These are phyloP conservation scores for Laterallus jamaicensis DNA, from an alignment of 2,113 vertebrate genomes.

Conservation along the genomic window DNA sequence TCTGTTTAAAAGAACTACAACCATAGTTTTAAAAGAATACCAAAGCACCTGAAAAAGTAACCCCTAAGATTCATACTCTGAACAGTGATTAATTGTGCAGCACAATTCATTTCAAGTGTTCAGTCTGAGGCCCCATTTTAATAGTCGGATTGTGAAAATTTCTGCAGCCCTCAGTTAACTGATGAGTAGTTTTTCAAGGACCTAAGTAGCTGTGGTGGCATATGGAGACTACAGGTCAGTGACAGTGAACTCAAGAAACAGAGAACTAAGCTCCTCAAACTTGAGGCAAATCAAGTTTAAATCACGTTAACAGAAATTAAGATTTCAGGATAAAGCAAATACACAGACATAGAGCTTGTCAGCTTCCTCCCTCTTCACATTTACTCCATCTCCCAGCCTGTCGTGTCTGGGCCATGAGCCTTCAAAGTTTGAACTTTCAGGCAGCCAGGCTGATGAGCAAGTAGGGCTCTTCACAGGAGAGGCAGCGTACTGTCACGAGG, in stretches of 20 bases:
- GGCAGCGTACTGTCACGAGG: neutral
- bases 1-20: neutral
- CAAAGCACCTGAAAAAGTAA: neutral
- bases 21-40: neutral
- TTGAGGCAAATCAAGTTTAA: neutral
- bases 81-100: neutral
- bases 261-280: neutral
- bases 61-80: neutral
- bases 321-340: neutral
- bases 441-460: neutral
- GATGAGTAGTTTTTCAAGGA: neutral
- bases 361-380: neutral
- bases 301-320: neutral
- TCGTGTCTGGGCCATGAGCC: neutral
- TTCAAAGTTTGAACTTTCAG: neutral
- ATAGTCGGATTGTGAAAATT: neutral
- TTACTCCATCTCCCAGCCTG: neutral
- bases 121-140: neutral
- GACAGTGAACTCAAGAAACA: neutral
- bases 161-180: neutral
- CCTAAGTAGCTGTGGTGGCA: neutral
- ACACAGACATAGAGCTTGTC: neutral
- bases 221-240: neutral
- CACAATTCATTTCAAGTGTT: neutral
- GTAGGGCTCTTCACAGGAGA: neutral